Base-by-base conservation (phyloP, 2,113 vertebrate species). In the Thomomys bottae region DNA sequence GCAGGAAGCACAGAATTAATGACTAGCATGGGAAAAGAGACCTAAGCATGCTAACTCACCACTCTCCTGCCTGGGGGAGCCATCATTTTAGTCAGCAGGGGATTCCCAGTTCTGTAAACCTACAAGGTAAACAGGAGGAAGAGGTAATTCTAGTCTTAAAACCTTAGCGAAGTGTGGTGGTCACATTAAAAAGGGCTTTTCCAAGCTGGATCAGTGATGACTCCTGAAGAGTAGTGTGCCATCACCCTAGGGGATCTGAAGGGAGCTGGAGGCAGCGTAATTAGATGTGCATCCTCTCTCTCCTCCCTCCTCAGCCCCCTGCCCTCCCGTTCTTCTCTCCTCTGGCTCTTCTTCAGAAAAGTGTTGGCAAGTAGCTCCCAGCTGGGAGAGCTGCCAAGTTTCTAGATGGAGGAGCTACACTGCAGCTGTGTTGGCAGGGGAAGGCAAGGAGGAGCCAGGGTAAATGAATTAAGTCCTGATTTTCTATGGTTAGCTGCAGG, bases 351-450 rank as follows among this genome's bases (percentile, higher is more conserved):
- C 86, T 85, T 75, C 83, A 94, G 90, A 67, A 77, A 61, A 88
- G 45, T 80, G 66, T 80, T 95, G 95, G 94, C 95, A 96, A 92
- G 81, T 91, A 92, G 81, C 84, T 89, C 45, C 79, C 75, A 88
- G 57, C 82, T 87, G 79, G 96, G 95, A 79, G 0, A 3, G 40
- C 61, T 49, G 94, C 96, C 96, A 94, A 91, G 36, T 88, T 92
- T 94, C 78, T 71, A 71, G 92, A 81, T 28, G 49, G 81, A 86
- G 79, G 75, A 71, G 79, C 42, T 36, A n/a, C n/a, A 40, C 67
- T 75, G 86, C 95, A 94, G 90, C 93, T 95, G 94, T 68, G 61
- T 36, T 96, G 95, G 93, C 90, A 94, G 84, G 72, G 87, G 71
- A 36, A 26, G 83, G 23, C 28, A 9, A 0, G 1, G 91, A 88